Evolutionary conservation across 2,113 vertebrate genomes (phyloP), one percentile per base, ranked within the genome.

Genomic region (Tragulus kanchil): DNA sequence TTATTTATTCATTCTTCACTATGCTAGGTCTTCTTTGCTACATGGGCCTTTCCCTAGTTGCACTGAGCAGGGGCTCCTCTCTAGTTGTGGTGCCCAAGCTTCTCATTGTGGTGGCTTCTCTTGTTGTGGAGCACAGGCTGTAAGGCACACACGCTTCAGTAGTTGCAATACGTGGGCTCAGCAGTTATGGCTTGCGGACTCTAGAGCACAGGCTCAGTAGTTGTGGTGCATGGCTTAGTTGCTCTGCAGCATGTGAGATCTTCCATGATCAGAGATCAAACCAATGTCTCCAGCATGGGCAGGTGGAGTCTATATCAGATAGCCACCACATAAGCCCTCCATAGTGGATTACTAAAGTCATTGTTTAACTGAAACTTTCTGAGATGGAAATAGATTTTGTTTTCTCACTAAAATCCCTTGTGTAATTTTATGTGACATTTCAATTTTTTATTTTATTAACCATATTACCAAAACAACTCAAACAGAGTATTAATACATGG

Each of bases 381-480:
- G 8, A 93, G 7, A 71, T 58, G 7, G 23, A 56, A 73, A 90
- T 13, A 89, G 2, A 93, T 77, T 92, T 4, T 48, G 6, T 15
- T 85, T 93, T 65, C 28, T 93, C 71, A 86, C 9, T 83, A 92
- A 94, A 96, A 85, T 19, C 17, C 19, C 11, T 71, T 13, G 1
- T 50, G 31, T 77, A 83, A 96, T 89, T 82, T 8, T 67, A 8
- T 52, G 59, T 92, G 12, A 45, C 15, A 82, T 56, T 93, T 87
- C 79, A 96, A 86, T 54, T 86, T 83, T 19, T 71, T 75, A 42
- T 91, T 93, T 84, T 89, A 85, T 71, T 95, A 94, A 79, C 10
- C 85, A 15, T 61, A 36, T 89, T 69, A 91, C 31, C 64, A 36
- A 94, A 79, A 26, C 42, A 96, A 84, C 10, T 85, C 81, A 93